A percentile compares a stretch with the other conserved stretches of the same genome.
Evolutionary conservation across 2,113 vertebrate species (phyloP).

Genomic region (Kryptolebias marmoratus): DNA sequence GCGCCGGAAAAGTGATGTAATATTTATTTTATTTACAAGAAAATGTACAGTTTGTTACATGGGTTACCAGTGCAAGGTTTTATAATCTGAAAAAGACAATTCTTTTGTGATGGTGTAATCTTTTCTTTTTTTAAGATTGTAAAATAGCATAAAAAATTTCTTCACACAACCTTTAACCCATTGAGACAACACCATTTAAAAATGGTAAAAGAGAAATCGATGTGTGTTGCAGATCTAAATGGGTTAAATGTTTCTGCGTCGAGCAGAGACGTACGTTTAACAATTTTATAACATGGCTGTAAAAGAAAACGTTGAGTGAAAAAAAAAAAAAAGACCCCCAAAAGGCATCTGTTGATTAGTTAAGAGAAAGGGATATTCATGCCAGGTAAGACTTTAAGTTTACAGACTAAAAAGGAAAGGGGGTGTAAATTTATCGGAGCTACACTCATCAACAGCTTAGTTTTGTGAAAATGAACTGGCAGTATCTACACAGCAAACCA

Average conservation of each 20-base stretch:
- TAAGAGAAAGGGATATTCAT: slow-evolving; percentile 28
- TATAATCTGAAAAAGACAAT: slow-evolving; percentile 79
- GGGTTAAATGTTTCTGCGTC: slow-evolving; percentile 36
- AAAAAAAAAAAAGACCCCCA: slow-evolving; percentile 20
- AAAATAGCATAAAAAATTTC: slow-evolving; percentile 62
- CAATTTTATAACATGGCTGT: slow-evolving; percentile 39
- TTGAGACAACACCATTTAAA: not conserved
- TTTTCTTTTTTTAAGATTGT: slow-evolving; percentile 58
- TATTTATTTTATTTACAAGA: slow-evolving; percentile 96
- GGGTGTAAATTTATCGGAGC: slow-evolving; percentile 26
- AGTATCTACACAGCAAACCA: slow-evolving; percentile 63
- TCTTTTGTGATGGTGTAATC: slow-evolving; percentile 46
- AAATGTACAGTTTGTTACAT: slow-evolving; percentile 99
- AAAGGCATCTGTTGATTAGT: slow-evolving; percentile 58
- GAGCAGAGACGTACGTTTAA: slow-evolving; percentile 11
- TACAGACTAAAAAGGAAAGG: slow-evolving; percentile 42
- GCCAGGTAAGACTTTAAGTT: slow-evolving; percentile 36
- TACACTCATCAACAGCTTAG: slow-evolving; percentile 46
- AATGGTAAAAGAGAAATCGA: not conserved
- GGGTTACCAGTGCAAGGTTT: slow-evolving; percentile 95
- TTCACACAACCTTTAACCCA: slow-evolving; percentile 37
- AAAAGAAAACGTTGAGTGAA: slow-evolving; percentile 19
- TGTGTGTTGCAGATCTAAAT: not conserved
- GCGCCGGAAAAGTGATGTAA: slow-evolving; percentile 36
- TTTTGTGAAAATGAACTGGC: slow-evolving; percentile 30